These are phyloP conservation scores for Thera britannica DNA, from an alignment of 2,888 invertebrate genomes.

Conservation along the genomic window DNA sequence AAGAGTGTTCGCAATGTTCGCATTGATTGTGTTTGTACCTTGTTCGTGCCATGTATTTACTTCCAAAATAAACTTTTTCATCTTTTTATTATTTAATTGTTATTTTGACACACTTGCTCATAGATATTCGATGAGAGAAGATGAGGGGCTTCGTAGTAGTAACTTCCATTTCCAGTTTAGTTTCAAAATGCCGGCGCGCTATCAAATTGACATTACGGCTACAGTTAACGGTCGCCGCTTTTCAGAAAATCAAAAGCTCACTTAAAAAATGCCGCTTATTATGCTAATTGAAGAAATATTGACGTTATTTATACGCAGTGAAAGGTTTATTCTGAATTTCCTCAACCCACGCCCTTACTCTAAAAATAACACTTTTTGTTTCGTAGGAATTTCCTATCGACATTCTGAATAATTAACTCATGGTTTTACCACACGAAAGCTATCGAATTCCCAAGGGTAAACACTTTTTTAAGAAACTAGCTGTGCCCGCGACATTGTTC, in stretches of 20 bases:
- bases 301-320: conserved; percentile 13
- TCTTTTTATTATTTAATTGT: no score
- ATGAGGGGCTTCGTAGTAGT: no score
- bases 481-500: no score
- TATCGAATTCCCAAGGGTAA: conserved; percentile 43
- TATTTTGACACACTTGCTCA: no score
- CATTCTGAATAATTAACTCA: conserved; percentile 33
- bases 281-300: conserved; percentile 2
- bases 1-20: no score
- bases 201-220: no score
- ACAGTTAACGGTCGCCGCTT: neutral
- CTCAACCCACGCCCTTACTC: conserved; percentile 17
- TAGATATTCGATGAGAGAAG: no score
- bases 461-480: conserved; percentile 25
- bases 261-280: neutral
- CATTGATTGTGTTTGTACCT: no score
- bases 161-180: no score
- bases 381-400: conserved; percentile 41
- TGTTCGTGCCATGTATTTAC: no score
- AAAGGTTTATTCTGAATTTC: conserved; percentile 28
- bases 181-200: no score
- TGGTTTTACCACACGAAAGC: conserved; percentile 40
- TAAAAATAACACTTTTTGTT: conserved; percentile 21
- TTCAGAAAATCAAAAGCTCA: neutral
- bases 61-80: no score